Evolutionary conservation across 2,797 vertebrate species (phyloP), one percentile per base, ranked within the genome.

Genomic region (Melanotaenia nigrans): DNA sequence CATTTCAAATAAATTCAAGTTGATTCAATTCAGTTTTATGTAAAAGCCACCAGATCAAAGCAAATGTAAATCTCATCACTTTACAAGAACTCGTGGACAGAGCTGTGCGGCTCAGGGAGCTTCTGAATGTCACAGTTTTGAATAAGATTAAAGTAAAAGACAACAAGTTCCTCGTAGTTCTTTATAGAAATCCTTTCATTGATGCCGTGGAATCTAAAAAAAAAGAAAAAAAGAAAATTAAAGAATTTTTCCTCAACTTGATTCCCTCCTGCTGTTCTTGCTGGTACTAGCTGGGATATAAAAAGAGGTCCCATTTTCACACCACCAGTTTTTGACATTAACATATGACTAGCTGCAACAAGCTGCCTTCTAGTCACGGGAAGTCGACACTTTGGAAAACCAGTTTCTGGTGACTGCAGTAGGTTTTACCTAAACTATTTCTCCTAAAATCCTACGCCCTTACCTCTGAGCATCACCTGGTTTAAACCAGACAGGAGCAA

Each of bases 131-230:
- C 97, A 79, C 95, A 95, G 87, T 97, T 97, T 91, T 98, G 96
- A 66, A 99, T 95, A 18, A 99, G 89, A 75, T 89, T 94, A 57
- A 95, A 97, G 83, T 96, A 95, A 90, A 98, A 99, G n/a, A 90
- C 73, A 0, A 98, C 86, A 33, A 96, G 84, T 2, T 92, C 95
- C 87, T 97, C 96, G 0, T 96, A 97, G 86, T 90, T 95, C 85
- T 95, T 92, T 58, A 92, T 30, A 1, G 97, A 97, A 91, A 99
- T 97, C 84, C 96, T 95, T 92, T 99, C 97, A 36, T 98, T 98
- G 81, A 97, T 67, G 30, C 97, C 97, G 54, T 99, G 97, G 81
- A 98, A 91, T 88, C 97, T 99, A 89, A 55, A n/a, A 77, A 77
- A 64, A 36, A 33, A 45, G 10, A 64, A 40, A 36, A 45, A 13